Conservation (phyloP, 2,113 vertebrate species). For the Entelurus aequoreus region DNA sequence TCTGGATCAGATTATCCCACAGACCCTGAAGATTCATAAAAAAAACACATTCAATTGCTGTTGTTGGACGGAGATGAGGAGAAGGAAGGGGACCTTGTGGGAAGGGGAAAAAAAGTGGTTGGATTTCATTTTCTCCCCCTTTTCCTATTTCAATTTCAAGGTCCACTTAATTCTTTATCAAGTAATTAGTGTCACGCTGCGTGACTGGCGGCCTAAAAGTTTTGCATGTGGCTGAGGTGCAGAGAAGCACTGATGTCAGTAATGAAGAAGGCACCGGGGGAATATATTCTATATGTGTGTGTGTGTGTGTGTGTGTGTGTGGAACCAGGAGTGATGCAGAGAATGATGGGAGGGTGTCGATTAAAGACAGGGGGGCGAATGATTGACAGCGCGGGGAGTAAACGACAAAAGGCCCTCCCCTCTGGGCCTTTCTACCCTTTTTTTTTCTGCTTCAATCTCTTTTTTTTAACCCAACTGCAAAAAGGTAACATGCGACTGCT, state of each 20-base stretch:
- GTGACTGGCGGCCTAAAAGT: constrained; percentile 85
- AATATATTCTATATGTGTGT: constrained; percentile 50
- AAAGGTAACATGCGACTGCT: constrained; percentile 74
- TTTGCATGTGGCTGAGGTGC: constrained; percentile 87
- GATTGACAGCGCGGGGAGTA: constrained; percentile 80
- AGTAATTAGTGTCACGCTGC: constrained; percentile 90
- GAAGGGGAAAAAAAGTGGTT: constrained; percentile 48
- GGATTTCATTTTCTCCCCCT: constrained; percentile 64
- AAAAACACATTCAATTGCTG: not conserved
- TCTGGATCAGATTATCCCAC: too few species aligned
- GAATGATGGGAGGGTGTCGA: constrained; percentile 62
- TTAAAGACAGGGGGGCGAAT: constrained; percentile 69
- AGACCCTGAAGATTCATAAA: too few species aligned
- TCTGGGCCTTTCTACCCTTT: constrained; percentile 37
- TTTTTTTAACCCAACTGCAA: too few species aligned
- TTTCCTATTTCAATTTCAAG: constrained; percentile 97
- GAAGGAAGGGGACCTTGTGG: constrained; percentile 41
- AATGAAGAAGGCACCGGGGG: constrained; percentile 82
- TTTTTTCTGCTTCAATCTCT: constrained; percentile 18
- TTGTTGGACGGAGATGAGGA: constrained; percentile 26
- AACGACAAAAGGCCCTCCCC: constrained; percentile 64
- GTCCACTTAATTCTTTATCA: constrained; percentile 95
- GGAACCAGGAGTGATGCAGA: too few species aligned
- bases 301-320: constrained; percentile 22
- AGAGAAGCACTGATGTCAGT: constrained; percentile 85